Evolutionary conservation across 2,888 invertebrate genomes (phyloP), one percentile per base, ranked within the genome.

Genomic region (Rhyacophila evoluta): DNA sequence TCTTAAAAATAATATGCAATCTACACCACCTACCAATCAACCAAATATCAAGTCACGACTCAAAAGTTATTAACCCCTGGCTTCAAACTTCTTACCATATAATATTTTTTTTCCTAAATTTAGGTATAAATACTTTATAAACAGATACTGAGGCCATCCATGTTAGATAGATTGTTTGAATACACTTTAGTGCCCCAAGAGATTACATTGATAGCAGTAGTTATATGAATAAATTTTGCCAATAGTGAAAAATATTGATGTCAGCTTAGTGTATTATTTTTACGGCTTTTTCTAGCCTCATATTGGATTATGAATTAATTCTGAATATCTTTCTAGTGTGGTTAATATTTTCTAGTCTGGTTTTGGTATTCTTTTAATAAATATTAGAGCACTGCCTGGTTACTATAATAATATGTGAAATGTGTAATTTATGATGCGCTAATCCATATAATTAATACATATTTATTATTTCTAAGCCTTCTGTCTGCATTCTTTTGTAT

Each of bases 281-380:
- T 33, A 33, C 29, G 6, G 29, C 29, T 33, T 19, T 25, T 55
- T 15, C 25, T 19, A 55, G 55, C 55, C 55, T 55, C 19, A 4
- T 10, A 10, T 8, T 55, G 6, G 55, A 55, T 55, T 6, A 25
- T 25, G 15, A 1, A 19, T 25, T 6, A 25, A 19, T 25, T 25
- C 55, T 55, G 12, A 19, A 19, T 55, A 33, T 55, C 12, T 8
- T 12, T 55, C 15, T 55, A 19, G 25, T 8, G 25, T 19, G 19
- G 12, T 41, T 6, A 55, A 19, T 55, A 19, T 55, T 55, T 55
- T 55, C 55, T 55, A 55, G 55, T 55, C 55, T 55, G 55, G 55
- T 55, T 55, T 55, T 55, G 55, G 55, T 10, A 19, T 55, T 19
- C 19, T 55, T 33, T 33, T 55, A 39, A 39, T 19, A 12, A 12